Evolutionary conservation across 2,888 invertebrate genomes (phyloP).

Genomic region (Philereme vetulata): DNA sequence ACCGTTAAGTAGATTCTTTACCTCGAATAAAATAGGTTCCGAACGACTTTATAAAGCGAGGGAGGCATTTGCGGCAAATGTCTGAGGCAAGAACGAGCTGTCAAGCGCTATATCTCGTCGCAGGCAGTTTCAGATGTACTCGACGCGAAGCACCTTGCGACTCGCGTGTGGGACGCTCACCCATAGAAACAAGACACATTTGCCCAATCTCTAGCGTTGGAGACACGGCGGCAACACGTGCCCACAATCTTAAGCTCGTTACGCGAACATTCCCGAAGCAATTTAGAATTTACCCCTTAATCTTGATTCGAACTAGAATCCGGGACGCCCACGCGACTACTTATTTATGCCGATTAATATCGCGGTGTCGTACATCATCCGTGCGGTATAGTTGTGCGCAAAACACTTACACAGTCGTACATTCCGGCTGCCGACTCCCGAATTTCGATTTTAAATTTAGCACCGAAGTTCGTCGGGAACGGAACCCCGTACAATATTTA

Average conservation of each 20-base stretch:
- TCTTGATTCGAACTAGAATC: conserved; percentile 59
- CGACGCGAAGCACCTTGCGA: conserved; percentile 43
- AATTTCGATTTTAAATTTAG: conserved; percentile 78
- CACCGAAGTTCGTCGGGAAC: conserved; percentile 64
- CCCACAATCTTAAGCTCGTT: conserved; percentile 77
- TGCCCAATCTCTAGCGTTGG: conserved; percentile 60
- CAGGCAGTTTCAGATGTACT: conserved; percentile 75
- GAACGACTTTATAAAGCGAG: conserved; percentile 34
- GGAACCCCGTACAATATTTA: conserved; percentile 70
- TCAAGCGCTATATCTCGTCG: conserved; percentile 62
- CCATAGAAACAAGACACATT: conserved; percentile 58
- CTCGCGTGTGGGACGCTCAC: conserved; percentile 38
- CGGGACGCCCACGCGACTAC: conserved; percentile 48
- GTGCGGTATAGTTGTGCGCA: conserved; percentile 35
- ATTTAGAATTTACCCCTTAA: conserved; percentile 71
- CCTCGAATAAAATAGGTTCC: conserved; percentile 33
- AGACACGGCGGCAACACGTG: conserved; percentile 66
- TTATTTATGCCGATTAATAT: conserved; percentile 58
- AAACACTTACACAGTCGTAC: conserved; percentile 45
- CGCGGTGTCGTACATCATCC: conserved; percentile 40
- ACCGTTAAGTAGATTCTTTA: conserved; percentile 41
- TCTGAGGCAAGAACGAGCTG: conserved; percentile 51
- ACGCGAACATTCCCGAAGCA: conserved; percentile 64
- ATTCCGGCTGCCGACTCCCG: conserved; percentile 56
- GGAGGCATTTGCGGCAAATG: conserved; percentile 40